These are phyloP conservation scores for Chymomyza procnemis DNA, from an alignment of 2,888 invertebrate genomes.

Conservation along the genomic window DNA sequence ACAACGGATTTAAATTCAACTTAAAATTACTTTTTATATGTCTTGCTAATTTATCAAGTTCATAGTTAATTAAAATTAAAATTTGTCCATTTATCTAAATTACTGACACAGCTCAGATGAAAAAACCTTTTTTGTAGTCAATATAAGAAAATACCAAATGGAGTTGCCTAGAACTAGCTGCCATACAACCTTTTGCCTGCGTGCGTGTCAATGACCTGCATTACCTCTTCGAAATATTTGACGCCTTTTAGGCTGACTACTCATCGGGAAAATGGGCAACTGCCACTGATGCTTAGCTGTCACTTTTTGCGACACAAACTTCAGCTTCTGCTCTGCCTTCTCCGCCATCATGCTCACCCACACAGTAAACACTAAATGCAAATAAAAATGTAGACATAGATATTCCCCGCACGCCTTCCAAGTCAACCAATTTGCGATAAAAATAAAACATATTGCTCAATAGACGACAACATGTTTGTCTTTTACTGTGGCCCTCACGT, in stretches of 20 bases:
- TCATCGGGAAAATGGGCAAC: conserved; percentile 14
- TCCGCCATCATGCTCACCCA: not conserved
- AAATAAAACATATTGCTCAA: conserved; percentile 66
- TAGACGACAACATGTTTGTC: conserved; percentile 42
- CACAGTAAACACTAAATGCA: conserved; percentile 33
- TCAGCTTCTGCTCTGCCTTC: not conserved
- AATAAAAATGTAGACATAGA: conserved; percentile 36
- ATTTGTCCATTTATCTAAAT: not conserved
- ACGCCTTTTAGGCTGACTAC: conserved; percentile 35
- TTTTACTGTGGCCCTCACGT: conserved; percentile 25
- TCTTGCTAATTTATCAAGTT: too few species aligned
- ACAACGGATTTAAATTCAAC: too few species aligned
- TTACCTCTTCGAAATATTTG: conserved; percentile 29
- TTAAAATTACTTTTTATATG: too few species aligned
- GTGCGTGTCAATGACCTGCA: conserved; percentile 43
- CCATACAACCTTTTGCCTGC: conserved; percentile 18
- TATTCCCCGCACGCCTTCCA: conserved; percentile 13
- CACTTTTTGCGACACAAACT: not conserved
- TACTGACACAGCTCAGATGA: not conserved
- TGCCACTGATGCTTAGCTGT: not conserved
- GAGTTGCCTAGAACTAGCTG: not conserved
- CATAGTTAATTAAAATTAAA: not conserved
- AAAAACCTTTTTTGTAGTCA: not conserved
- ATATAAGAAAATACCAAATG: not conserved
- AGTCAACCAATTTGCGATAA: conserved; percentile 66